Percentiles rank a stretch among this genome's conserved stretches.
These are phyloP conservation scores for Lipotes vexillifer DNA, from an alignment of 2,113 vertebrate species.

Conservation along the genomic window DNA sequence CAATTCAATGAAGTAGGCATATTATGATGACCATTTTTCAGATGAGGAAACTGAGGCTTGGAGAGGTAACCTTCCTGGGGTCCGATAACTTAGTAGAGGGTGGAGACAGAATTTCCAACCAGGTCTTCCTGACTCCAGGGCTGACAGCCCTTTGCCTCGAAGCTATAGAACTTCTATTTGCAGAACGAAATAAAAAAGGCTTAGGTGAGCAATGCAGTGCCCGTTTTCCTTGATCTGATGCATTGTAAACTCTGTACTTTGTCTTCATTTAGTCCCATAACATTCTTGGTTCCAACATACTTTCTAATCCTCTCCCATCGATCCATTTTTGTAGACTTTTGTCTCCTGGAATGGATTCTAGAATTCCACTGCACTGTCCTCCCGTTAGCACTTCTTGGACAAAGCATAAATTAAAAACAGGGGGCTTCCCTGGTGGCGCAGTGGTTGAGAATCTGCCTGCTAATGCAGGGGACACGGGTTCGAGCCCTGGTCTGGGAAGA, in stretches of 20 bases:
- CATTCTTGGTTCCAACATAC: neutral
- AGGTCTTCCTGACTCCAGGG: neutral
- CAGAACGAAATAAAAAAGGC: neutral
- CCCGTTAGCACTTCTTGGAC: neutral
- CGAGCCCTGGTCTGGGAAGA: too few species aligned
- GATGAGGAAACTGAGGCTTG: neutral
- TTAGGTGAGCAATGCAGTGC: neutral
- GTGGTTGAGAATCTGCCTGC: too few species aligned
- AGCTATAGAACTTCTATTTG: neutral
- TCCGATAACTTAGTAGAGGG: neutral
- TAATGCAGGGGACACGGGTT: too few species aligned
- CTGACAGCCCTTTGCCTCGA: accelerated
- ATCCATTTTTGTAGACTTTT: neutral
- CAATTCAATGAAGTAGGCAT: accelerated
- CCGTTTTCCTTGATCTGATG: neutral
- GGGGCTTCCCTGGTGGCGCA: too few species aligned
- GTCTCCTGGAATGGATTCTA: neutral
- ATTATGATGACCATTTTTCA: neutral
- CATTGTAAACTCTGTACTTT: accelerated
- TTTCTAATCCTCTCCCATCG: neutral
- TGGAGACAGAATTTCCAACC: neutral
- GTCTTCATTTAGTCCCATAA: neutral
- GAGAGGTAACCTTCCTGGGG: neutral
- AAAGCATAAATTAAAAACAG: neutral
- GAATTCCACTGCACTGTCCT: neutral